Percentiles rank a stretch among this genome's conserved stretches.
Evolutionary conservation across 2,888 invertebrate species (phyloP).

Genomic region (Meghimatium bilineatum): DNA sequence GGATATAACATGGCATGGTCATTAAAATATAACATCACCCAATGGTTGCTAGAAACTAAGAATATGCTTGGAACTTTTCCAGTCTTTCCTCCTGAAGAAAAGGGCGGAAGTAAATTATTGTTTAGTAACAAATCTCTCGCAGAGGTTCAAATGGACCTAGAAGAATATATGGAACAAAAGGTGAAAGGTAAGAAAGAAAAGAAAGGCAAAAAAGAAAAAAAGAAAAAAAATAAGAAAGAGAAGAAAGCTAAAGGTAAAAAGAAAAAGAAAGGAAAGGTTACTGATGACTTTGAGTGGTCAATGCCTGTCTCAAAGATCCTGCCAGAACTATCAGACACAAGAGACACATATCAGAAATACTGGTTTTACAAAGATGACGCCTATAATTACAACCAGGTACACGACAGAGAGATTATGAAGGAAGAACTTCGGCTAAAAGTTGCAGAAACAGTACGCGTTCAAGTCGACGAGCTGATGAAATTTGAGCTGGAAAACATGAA

Average conservation of each 20-base stretch:
- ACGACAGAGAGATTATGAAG: conserved; percentile 36
- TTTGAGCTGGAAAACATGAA: conserved; percentile 82
- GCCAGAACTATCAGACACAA: not conserved
- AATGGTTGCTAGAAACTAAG: conserved; percentile 40
- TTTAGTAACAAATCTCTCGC: conserved; percentile 33
- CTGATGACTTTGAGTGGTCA: conserved; percentile 29
- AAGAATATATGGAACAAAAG: conserved; percentile 63
- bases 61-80: conserved; percentile 36
- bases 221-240: conserved; percentile 80
- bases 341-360: conserved; percentile 17
- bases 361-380: conserved; percentile 46
- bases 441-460: conserved; percentile 75
- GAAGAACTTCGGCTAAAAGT: conserved; percentile 32
- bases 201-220: conserved; percentile 82
- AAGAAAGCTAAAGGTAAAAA: conserved; percentile 62
- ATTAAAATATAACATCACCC: conserved; percentile 38
- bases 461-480: conserved; percentile 84
- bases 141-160: conserved; percentile 24
- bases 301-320: conserved; percentile 14
- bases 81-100: conserved; percentile 30
- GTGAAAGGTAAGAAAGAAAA: conserved; percentile 78
- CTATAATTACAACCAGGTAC: conserved; percentile 16
- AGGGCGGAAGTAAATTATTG: conserved; percentile 35
- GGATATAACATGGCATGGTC: conserved; percentile 28
- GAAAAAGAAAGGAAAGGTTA: conserved; percentile 79